Evolutionary conservation across 1,140 invertebrate species (phyloP).

Genomic region (Drosophila cardini): DNA sequence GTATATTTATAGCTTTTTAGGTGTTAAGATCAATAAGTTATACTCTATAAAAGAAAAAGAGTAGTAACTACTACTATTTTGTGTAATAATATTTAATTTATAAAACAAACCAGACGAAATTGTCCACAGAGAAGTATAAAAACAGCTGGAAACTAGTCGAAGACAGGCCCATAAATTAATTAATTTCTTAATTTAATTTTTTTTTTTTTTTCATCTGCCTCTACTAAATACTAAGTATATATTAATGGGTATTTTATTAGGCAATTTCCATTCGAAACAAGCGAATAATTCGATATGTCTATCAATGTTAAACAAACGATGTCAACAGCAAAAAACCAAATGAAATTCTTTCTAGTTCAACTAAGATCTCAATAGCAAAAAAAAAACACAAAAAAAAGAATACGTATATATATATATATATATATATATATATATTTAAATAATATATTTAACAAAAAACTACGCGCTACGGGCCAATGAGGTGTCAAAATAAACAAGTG

Average conservation of each 20-base stretch:
- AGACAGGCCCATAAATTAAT: no score
- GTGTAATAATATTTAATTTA: no score
- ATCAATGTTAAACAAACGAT: conserved; percentile 37
- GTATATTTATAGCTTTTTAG: no score
- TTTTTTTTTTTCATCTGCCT: no score
- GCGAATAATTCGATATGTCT: conserved; percentile 31
- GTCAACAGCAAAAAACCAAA: conserved; percentile 34
- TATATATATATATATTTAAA: background rate
- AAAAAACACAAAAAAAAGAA: background rate
- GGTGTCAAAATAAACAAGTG: conserved; percentile 80
- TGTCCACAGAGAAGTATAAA: no score
- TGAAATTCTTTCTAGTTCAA: conserved; percentile 26
- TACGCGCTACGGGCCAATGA: conserved; percentile 30
- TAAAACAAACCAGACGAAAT: no score
- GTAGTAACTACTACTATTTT: no score
- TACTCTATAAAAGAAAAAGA: no score
- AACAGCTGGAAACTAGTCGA: no score
- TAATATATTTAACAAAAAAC: background rate
- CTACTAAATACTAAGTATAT: no score
- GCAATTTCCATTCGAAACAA: conserved; percentile 16
- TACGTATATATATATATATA: conserved; percentile 10
- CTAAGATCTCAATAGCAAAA: background rate
- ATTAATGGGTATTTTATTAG: background rate
- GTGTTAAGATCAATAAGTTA: background rate
- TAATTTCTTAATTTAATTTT: no score